phyloP scores from a whole-genome alignment of 2,797 vertebrate species.

The Sarcophilus harrisii region DNA sequence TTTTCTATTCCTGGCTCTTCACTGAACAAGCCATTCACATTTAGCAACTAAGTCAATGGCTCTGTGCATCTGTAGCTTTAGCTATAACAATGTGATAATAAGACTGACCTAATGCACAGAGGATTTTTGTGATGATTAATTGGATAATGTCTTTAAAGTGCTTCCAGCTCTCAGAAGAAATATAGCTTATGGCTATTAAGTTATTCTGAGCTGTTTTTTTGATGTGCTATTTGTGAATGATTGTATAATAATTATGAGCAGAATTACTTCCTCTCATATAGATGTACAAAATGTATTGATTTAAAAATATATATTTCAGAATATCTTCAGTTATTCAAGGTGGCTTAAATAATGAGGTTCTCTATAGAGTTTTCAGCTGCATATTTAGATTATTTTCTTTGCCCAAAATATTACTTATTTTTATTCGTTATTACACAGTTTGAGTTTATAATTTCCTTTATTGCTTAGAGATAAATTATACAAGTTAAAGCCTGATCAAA shows the following conservation, averaged over 20 bases:
- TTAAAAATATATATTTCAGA: constrained; percentile 51
- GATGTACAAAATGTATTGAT: constrained; percentile 45
- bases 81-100: constrained; percentile 46
- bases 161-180: constrained; percentile 67
- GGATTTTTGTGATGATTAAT: constrained; percentile 66
- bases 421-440: neutral
- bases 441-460: neutral
- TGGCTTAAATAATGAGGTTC: constrained; percentile 14
- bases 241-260: constrained; percentile 40
- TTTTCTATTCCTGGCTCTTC: constrained; percentile 13
- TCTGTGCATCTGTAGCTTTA: constrained; percentile 35
- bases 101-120: constrained; percentile 49
- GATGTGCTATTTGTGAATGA: constrained; percentile 42
- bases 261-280: constrained; percentile 67
- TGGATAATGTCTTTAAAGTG: constrained; percentile 68
- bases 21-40: neutral
- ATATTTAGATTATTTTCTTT: neutral
- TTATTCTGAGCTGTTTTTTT: constrained; percentile 65
- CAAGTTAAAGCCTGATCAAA: neutral
- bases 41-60: constrained; percentile 24
- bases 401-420: neutral
- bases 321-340: constrained; percentile 37
- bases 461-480: neutral
- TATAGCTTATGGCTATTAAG: constrained; percentile 52
- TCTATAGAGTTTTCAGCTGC: neutral